Percentiles rank a stretch among this genome's conserved stretches.
phyloP scores from a whole-genome alignment of 2,888 invertebrate genomes.

The Eupithecia subumbrata region DNA sequence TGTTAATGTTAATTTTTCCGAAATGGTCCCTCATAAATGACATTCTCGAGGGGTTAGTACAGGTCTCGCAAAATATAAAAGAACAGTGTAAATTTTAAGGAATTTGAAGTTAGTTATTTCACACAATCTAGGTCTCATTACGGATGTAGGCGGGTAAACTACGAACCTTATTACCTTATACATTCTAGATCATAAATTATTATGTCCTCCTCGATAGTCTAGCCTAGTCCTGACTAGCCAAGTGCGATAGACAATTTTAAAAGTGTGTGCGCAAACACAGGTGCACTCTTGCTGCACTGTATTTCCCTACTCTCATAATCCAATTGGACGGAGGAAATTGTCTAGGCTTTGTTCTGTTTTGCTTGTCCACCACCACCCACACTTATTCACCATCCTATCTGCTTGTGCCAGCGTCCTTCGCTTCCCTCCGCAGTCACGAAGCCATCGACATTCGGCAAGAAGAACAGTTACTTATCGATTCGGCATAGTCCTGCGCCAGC shows the following conservation, averaged over 20 bases:
- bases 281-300: background rate
- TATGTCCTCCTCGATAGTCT: background rate
- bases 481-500: conserved; percentile 71
- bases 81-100: too few species aligned
- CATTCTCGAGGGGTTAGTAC: too few species aligned
- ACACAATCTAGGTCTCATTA: too few species aligned
- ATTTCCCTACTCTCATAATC: background rate
- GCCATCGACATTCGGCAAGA: conserved; percentile 70
- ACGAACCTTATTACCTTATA: too few species aligned
- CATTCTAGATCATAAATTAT: too few species aligned
- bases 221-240: too few species aligned
- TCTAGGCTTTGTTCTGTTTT: background rate
- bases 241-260: background rate
- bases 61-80: too few species aligned
- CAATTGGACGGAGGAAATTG: background rate
- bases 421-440: conserved; percentile 40
- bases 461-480: conserved; percentile 81
- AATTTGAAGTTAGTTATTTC: too few species aligned
- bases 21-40: too few species aligned
- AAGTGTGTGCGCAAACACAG: background rate
- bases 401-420: background rate
- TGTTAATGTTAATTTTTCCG: too few species aligned
- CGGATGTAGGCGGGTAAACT: too few species aligned
- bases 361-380: background rate
- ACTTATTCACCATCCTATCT: background rate